Conservation (phyloP, 1,140 invertebrate species). For the Centruroides sculpturatus region DNA sequence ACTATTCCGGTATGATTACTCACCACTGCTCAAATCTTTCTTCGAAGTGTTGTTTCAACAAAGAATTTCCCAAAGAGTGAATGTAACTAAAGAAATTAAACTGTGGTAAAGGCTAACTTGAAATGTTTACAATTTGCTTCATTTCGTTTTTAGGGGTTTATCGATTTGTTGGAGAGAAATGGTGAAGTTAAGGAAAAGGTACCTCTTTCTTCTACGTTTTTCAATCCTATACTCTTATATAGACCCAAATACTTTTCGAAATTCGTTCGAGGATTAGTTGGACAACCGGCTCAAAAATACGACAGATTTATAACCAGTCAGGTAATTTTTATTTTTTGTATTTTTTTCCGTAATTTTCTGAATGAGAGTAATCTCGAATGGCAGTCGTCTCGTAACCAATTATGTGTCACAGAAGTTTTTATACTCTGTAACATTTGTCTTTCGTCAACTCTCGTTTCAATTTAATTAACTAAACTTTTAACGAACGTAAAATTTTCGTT, state of each 20-base stretch:
- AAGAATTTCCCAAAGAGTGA: no score
- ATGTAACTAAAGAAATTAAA: no score
- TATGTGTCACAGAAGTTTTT: neutral
- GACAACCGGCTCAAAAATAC: conserved; percentile 66
- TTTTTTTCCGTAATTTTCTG: neutral
- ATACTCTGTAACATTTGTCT: neutral
- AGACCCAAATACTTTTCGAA: conserved; percentile 53
- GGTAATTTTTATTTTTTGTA: neutral
- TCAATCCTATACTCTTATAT: conserved; percentile 76
- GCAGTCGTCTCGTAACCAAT: neutral
- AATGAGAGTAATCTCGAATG: no score
- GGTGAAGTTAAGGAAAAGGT: no score
- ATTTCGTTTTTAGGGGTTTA: neutral
- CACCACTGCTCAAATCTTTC: no score
- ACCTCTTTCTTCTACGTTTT: conserved; percentile 25
- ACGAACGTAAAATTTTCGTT: conserved; percentile 27
- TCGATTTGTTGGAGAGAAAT: no score
- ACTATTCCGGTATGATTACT: no score
- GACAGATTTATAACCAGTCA: conserved; percentile 3
- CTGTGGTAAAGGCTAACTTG: no score
- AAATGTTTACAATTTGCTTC: no score
- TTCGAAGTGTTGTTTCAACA: no score
- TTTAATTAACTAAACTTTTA: conserved; percentile 74
- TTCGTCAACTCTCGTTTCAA: neutral
- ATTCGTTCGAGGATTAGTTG: conserved; percentile 65